Evolutionary conservation across 1,140 invertebrate species (phyloP).

Genomic region (Heliconius melpomene): DNA sequence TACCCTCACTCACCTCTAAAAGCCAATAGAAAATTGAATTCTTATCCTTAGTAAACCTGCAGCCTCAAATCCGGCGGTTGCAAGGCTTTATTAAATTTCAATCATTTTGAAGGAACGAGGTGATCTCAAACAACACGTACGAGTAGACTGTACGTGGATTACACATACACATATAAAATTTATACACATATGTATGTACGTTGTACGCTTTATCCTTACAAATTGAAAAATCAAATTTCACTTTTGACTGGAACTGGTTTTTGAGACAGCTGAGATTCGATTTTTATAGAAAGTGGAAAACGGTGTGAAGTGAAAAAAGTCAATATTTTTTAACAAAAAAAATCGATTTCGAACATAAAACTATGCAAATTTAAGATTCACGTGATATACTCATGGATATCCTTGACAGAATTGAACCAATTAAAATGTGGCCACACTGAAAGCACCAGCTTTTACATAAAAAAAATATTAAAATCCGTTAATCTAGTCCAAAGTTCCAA

Average conservation of each 20-base stretch:
- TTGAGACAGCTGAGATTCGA: not conserved
- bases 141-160: not conserved
- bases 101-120: constrained; percentile 31
- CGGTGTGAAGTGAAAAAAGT: no score
- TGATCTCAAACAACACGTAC: constrained; percentile 17
- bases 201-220: not conserved
- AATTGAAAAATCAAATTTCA: not conserved
- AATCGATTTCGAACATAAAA: no score
- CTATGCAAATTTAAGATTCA: no score
- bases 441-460: no score
- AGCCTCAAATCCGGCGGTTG: constrained; percentile 41
- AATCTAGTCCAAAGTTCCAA: no score
- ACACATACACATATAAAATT: not conserved
- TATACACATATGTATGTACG: not conserved
- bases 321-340: no score
- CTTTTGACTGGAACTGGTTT: not conserved
- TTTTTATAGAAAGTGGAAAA: not conserved
- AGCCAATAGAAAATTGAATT: constrained; percentile 57
- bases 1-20: constrained; percentile 41
- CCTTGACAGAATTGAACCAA: no score
- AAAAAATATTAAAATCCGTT: no score
- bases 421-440: no score
- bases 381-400: no score
- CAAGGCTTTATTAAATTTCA: constrained; percentile 47
- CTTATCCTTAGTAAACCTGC: constrained; percentile 42